These are phyloP conservation scores for Saxicola maurus DNA, from an alignment of 2,797 vertebrate species.

Conservation along the genomic window DNA sequence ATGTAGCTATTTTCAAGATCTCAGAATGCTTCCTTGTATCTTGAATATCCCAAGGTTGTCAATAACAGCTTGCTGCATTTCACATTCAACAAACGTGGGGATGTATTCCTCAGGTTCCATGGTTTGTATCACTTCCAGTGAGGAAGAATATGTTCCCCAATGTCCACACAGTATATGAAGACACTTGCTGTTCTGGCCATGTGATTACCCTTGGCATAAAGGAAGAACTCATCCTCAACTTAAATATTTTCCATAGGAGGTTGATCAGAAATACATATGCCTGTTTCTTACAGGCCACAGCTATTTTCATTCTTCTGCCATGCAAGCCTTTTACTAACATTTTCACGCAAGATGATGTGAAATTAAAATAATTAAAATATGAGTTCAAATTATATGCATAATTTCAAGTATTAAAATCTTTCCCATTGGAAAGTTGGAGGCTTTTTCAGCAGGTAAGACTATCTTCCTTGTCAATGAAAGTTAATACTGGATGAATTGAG, in stretches of 20 bases:
- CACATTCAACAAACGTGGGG: not conserved
- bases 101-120: not conserved
- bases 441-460: not conserved
- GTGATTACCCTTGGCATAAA: not conserved
- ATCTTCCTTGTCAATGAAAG: not conserved
- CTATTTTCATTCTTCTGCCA: not conserved
- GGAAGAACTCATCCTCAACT: not conserved
- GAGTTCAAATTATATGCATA: not conserved
- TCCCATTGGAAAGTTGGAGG: not conserved
- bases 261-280: not conserved
- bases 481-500: not conserved
- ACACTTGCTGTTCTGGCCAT: not conserved
- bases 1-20: not conserved
- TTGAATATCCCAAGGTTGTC: not conserved
- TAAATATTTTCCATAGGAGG: not conserved
- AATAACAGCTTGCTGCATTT: not conserved
- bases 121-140: not conserved
- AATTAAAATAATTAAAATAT: not conserved
- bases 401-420: not conserved
- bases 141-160: not conserved
- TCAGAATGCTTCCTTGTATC: not conserved
- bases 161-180: not conserved
- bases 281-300: not conserved
- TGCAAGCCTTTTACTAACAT: not conserved
- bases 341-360: not conserved